Evolutionary conservation across 2,113 vertebrate species (phyloP).

Genomic region (Diadophis punctatus): DNA sequence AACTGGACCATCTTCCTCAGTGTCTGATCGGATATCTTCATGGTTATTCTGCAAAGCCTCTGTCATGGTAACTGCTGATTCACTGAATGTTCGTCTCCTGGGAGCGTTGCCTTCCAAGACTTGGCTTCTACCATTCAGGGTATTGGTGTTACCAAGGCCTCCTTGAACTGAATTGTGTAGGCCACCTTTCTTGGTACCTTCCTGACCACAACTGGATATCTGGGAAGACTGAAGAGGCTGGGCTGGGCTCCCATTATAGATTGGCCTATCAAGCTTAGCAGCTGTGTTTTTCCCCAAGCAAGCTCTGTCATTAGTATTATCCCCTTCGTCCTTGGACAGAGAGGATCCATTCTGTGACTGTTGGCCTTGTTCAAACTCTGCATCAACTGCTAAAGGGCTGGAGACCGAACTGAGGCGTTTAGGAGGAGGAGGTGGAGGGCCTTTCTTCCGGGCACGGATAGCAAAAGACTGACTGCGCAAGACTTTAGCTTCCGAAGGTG

Average conservation of each 20-base stretch:
- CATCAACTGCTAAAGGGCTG: conserved; percentile 31
- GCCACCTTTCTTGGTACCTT: neutral
- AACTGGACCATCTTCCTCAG: conserved; percentile 55
- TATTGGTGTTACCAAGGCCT: neutral
- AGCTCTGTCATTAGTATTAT: neutral
- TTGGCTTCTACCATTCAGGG: neutral
- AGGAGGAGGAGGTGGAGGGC: conserved; percentile 65
- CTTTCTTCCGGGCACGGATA: conserved; percentile 79
- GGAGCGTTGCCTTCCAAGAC: conserved; percentile 46
- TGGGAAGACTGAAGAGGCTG: conserved; percentile 41
- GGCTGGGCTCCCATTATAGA: conserved; percentile 21
- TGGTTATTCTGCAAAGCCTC: conserved; percentile 30
- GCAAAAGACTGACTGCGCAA: conserved; percentile 79
- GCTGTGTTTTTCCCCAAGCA: conserved; percentile 62
- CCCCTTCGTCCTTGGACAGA: fast-evolving
- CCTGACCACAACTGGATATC: neutral
- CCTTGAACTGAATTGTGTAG: fast-evolving
- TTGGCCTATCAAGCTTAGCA: conserved; percentile 58
- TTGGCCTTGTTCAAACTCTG: neutral
- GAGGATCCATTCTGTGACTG: conserved; percentile 38
- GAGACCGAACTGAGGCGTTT: conserved; percentile 79
- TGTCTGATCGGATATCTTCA: conserved; percentile 64
- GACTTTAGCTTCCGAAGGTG: conserved; percentile 53
- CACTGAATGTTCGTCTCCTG: conserved; percentile 74
- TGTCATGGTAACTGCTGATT: conserved; percentile 61